Base-by-base conservation (phyloP, 92 coral and sea anemone genomes). In the Scolanthus callimorphus region DNA sequence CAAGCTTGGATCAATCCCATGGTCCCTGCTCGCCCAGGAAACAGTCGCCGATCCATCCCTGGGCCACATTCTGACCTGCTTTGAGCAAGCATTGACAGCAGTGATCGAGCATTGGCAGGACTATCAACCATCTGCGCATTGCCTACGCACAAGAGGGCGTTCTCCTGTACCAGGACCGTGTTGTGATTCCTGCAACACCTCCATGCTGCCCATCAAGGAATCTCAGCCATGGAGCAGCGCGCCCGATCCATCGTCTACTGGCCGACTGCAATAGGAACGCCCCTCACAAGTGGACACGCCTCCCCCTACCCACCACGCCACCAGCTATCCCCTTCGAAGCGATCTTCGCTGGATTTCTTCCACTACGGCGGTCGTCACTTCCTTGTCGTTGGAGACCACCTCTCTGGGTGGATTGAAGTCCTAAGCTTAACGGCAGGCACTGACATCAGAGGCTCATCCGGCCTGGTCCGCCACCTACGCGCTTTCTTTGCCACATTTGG, bases 171-270 rank as follows among this genome's bases (percentile, higher is more conserved):
- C 70, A 77, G 55, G 73, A 77, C 59, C 84, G 72, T 20, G 71
- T 77, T 27, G 27, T 77, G 20, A 54, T 77, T 76, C 24, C 64
- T 77, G 31, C 77, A 77, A 65, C 48, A 60, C 77, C 71, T 77
- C 51, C 71, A 77, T 49, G 83, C 83, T n/a, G 77, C 83, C 39
- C 83, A 76, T 47, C 77, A 76, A 41, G 77, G 83, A 20, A 76
- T 63, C 3, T 76, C 77, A 13, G 27, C 44, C 25, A 73, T 73
- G 80, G 73, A 73, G 55, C 73, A 73, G 60, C 66, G 67, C 3
- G 59, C 73, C 47, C 55, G 57, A 0, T 37, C 65, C 55, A 69
- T 51, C 26, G 53, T 61, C 20, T 64, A 20, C 19, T 64, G 61
- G 71, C 71, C 62, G 77, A 76, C 55, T 76, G 77, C 46, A 68